Percentiles rank a stretch among this genome's conserved stretches.
These are phyloP conservation scores for Elaphurus davidianus DNA, from an alignment of 2,113 vertebrate species.

Conservation along the genomic window DNA sequence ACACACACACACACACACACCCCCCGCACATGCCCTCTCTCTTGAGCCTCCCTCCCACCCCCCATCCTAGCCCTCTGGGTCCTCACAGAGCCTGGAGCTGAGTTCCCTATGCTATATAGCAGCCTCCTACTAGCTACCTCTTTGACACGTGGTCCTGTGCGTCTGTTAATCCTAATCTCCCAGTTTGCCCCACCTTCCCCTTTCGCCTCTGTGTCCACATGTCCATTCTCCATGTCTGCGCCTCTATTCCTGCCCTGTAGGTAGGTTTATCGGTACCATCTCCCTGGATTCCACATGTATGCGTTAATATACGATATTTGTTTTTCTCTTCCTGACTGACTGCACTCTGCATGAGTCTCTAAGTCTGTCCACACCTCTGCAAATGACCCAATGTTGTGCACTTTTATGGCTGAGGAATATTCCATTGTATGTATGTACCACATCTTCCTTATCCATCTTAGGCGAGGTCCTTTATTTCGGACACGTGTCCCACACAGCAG, in stretches of 20 bases:
- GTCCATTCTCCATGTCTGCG: background rate
- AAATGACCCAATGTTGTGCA: background rate
- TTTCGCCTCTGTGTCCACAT: background rate
- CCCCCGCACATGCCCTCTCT: too few relatives aligned
- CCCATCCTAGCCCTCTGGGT: background rate
- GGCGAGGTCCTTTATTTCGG: background rate
- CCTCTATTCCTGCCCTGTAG: background rate
- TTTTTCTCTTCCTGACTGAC: background rate
- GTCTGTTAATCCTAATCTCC: background rate
- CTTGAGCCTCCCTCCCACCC: too few relatives aligned
- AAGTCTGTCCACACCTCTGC: background rate
- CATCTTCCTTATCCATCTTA: background rate
- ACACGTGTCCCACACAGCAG: too few relatives aligned
- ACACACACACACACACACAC: too few relatives aligned
- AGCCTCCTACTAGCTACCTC: accelerated
- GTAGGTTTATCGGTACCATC: background rate
- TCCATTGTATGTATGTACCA: background rate
- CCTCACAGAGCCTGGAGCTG: background rate
- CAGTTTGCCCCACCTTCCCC: background rate
- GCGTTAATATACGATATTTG: background rate
- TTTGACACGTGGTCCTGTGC: background rate
- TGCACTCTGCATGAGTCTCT: background rate
- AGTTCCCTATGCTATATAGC: background rate
- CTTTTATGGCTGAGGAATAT: background rate
- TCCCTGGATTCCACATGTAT: background rate